Conservation (phyloP, 2,113 vertebrate genomes). For the human region DNA sequence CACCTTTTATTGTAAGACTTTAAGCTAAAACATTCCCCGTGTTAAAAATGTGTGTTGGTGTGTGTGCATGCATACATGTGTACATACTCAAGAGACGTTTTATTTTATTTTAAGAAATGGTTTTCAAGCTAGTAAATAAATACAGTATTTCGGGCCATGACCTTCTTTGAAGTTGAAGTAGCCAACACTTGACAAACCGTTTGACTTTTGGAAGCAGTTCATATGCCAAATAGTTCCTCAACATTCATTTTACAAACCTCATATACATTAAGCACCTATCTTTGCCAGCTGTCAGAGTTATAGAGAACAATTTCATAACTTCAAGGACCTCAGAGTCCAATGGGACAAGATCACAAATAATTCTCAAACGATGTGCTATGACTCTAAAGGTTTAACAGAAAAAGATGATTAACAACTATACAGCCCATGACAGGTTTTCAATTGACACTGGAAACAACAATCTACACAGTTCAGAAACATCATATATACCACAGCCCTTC, state of each 20-base stretch:
- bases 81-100: background rate
- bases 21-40: background rate
- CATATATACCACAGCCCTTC: background rate
- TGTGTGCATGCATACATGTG: too few relatives aligned
- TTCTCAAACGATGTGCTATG: background rate
- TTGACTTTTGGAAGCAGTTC: background rate
- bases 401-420: background rate
- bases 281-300: background rate
- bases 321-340: background rate
- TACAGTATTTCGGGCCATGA: background rate
- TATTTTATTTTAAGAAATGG: background rate
- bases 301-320: background rate
- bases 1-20: background rate
- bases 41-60: background rate
- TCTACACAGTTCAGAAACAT: background rate
- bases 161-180: background rate
- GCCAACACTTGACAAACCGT: background rate
- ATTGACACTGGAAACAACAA: background rate
- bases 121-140: background rate
- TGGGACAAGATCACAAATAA: conserved; percentile 19
- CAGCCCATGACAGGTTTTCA: background rate
- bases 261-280: background rate
- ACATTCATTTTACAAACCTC: background rate
- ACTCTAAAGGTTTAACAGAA: background rate
- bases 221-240: background rate